Percentiles rank a stretch among this genome's conserved stretches.
Conservation (phyloP, 2,797 vertebrate species). For the Macropodus opercularis region DNA sequence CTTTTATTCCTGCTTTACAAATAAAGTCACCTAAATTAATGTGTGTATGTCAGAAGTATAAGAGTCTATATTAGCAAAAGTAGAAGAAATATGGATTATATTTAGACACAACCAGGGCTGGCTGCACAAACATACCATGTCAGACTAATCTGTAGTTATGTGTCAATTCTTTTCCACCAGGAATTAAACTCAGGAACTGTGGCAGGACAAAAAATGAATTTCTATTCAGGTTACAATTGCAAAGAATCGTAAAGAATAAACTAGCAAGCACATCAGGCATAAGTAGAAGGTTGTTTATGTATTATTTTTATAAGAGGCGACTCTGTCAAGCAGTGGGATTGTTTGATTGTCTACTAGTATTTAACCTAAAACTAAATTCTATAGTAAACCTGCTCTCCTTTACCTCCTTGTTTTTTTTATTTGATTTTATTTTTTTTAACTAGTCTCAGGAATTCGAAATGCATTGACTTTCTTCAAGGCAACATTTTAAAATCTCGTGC, state of each 20-base stretch:
- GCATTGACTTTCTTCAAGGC: slow-evolving; percentile 14
- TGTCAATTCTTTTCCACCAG: slow-evolving; percentile 5
- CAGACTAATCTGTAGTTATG: neutral
- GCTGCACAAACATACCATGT: slow-evolving; percentile 12
- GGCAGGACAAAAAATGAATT: slow-evolving; percentile 19
- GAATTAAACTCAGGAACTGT: slow-evolving; percentile 54
- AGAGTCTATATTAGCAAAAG: neutral
- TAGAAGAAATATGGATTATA: neutral
- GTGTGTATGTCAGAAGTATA: neutral
- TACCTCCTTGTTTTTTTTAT: too few species aligned
- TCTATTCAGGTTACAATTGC: slow-evolving; percentile 20
- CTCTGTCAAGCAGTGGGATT: neutral
- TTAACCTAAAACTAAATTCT: slow-evolving; percentile 3
- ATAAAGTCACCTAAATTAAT: neutral
- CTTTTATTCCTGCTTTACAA: neutral
- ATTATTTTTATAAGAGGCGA: neutral
- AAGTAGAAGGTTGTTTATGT: neutral
- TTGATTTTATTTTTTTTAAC: slow-evolving; percentile 29
- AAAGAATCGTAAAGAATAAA: slow-evolving; percentile 16
- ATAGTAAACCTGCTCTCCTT: slow-evolving; percentile 4
- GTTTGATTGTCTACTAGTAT: slow-evolving; percentile 7
- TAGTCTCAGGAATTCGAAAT: slow-evolving; percentile 59
- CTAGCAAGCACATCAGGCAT: slow-evolving; percentile 1
- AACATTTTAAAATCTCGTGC: neutral
- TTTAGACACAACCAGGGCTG: neutral